Percentiles rank a stretch among this genome's conserved stretches.
phyloP scores from a whole-genome alignment of 2,113 vertebrate genomes.

The Orycteropus afer region DNA sequence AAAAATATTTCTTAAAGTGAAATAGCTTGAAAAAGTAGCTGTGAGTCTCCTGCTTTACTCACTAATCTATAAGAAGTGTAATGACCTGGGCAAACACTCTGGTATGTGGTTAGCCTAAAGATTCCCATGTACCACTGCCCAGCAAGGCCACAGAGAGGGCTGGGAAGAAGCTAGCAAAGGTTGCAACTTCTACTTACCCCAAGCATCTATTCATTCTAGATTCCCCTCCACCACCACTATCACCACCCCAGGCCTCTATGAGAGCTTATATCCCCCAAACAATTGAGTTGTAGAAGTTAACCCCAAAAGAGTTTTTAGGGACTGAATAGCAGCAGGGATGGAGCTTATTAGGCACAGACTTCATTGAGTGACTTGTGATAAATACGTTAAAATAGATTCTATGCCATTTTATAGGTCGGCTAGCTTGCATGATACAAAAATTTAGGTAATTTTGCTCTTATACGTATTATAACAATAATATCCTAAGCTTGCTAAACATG shows the following conservation, averaged over 20 bases:
- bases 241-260: background rate
- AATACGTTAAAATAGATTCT: background rate
- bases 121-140: background rate
- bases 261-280: background rate
- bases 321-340: background rate
- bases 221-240: too few relatives aligned
- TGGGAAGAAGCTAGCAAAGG: background rate
- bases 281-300: background rate
- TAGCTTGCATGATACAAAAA: background rate
- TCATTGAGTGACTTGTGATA: background rate
- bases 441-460: background rate
- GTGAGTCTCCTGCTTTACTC: background rate
- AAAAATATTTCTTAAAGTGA: conserved; percentile 29
- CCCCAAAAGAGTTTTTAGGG: background rate
- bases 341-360: background rate
- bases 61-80: background rate
- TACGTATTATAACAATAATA: conserved; percentile 1
- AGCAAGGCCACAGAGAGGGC: background rate
- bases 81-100: background rate
- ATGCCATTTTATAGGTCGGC: background rate
- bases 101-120: background rate
- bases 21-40: conserved; percentile 33
- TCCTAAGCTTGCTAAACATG: background rate
- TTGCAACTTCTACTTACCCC: background rate
- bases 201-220: background rate